Conservation (phyloP, 2,113 vertebrate species). For the Ursus arctos region DNA sequence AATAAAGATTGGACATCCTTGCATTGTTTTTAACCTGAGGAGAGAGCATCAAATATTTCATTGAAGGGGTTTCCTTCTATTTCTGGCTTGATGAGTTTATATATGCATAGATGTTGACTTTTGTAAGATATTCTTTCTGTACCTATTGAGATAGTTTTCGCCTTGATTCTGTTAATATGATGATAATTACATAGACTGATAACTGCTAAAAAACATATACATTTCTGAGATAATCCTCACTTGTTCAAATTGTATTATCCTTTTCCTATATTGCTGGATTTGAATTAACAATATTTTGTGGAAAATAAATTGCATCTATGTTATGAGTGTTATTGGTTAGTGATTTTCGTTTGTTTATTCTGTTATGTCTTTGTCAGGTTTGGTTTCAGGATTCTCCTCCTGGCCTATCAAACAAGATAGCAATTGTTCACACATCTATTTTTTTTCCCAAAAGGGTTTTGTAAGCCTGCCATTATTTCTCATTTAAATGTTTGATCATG, state of each 20-base stretch:
- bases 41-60: not conserved
- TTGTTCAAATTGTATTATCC: not conserved
- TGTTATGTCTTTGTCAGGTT: not conserved
- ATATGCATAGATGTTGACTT: not conserved
- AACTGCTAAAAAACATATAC: not conserved
- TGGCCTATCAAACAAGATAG: not conserved
- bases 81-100: not conserved
- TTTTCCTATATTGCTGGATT: not conserved
- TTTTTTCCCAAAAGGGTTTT: not conserved
- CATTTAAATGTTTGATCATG: not conserved
- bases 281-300: not conserved
- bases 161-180: not conserved
- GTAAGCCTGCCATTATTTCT: not conserved
- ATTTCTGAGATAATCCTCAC: not conserved
- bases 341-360: not conserved
- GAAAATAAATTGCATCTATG: not conserved
- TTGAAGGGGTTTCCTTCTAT: not conserved
- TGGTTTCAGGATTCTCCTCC: not conserved
- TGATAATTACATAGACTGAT: not conserved
- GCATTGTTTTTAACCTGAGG: not conserved
- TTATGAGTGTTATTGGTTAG: not conserved
- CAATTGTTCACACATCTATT: not conserved
- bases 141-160: not conserved
- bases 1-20: not conserved
- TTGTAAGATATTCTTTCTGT: not conserved